Evolutionary conservation across 35 echinoderm and acorn worm species (phyloP).

Genomic region (Stichopus chloronotus): DNA sequence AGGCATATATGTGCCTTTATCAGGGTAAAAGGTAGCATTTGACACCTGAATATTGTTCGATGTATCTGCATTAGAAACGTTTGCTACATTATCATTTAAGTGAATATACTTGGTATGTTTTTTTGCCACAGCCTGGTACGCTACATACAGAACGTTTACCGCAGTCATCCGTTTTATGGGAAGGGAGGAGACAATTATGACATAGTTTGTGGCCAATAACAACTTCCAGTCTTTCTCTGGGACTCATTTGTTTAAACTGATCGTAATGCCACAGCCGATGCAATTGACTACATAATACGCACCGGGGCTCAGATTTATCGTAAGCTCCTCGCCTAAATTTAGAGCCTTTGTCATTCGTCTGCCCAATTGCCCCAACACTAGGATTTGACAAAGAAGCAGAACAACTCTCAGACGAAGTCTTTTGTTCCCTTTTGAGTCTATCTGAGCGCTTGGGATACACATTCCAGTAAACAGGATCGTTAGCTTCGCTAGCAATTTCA

Average conservation of each 20-base stretch:
- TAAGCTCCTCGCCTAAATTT: slow-evolving; percentile 3
- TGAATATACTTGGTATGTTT: slow-evolving; percentile 57
- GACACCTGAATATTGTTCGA: slow-evolving; percentile 31
- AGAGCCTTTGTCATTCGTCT: background rate
- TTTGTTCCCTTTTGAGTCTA: slow-evolving; percentile 12
- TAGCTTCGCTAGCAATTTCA: slow-evolving; percentile 20
- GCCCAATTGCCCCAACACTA: background rate
- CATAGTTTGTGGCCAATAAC: slow-evolving; percentile 49
- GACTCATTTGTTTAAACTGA: slow-evolving; percentile 40
- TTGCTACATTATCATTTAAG: slow-evolving; percentile 23
- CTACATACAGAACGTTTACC: slow-evolving; percentile 37
- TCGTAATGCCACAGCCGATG: slow-evolving; percentile 65
- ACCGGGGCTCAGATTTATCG: slow-evolving; percentile 46
- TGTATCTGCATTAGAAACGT: slow-evolving; percentile 31
- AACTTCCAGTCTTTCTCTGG: slow-evolving; percentile 32
- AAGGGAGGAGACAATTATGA: slow-evolving; percentile 61
- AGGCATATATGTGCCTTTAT: slow-evolving; percentile 44
- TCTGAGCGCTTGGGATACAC: slow-evolving; percentile 47
- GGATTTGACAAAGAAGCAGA: slow-evolving; percentile 7
- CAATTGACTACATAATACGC: slow-evolving; percentile 54
- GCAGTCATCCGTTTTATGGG: slow-evolving; percentile 43
- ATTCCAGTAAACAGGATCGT: slow-evolving; percentile 50
- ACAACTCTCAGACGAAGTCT: background rate
- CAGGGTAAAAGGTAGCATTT: slow-evolving; percentile 1
- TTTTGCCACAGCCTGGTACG: slow-evolving; percentile 46